Base-by-base conservation (phyloP, 53 echinoderm and acorn worm genomes). In the Patiria pectinifera region DNA sequence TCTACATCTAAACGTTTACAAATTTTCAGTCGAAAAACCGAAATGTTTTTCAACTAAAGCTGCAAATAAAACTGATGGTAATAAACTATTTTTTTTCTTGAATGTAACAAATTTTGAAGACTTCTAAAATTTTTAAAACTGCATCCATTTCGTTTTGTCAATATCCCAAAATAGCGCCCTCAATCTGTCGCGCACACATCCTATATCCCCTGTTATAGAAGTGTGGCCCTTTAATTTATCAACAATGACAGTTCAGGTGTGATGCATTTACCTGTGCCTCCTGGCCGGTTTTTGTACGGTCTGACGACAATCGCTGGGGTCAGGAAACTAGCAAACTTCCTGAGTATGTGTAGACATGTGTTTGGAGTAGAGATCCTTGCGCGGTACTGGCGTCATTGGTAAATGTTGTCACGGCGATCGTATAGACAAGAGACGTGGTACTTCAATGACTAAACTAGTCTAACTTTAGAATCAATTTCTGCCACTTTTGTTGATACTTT, bases 311-410 rank as follows among this genome's bases (percentile, higher is more conserved):
- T 84, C 66, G 18, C 35, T 15, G 12, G 59, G 25, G 44, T 62
- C 66, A 35, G 84, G 84, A 35, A 84, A 84, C 44, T 53, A 53
- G 48, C 26, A 11, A 9, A 63, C 66, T 63, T 84, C 84, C 84
- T 84, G 84, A 63, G 45, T 14, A 63, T 63, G 62, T 63, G 43
- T 35, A 1, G 19, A 11, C 12, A 78, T 78, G 46, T 24, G 46
- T 24, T 78, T 45, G 79, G 79, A 78, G 44, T 24, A 53, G 24
- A 11, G 47, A 78, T 24, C 79, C 77, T 12, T 47, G 79, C 4
- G 47, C 2, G 79, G 47, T 78, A 46, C 74, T 22, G 24, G 9
- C 74, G 74, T 74, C 74, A 74, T 21, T 4, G 74, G 22, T 74
- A 24, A 53, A 74, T 24, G 24, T 74, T 74, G 74, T 74, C 74